Evolutionary conservation across 2,888 invertebrate species (phyloP).

Genomic region (Limnephilus auricula): DNA sequence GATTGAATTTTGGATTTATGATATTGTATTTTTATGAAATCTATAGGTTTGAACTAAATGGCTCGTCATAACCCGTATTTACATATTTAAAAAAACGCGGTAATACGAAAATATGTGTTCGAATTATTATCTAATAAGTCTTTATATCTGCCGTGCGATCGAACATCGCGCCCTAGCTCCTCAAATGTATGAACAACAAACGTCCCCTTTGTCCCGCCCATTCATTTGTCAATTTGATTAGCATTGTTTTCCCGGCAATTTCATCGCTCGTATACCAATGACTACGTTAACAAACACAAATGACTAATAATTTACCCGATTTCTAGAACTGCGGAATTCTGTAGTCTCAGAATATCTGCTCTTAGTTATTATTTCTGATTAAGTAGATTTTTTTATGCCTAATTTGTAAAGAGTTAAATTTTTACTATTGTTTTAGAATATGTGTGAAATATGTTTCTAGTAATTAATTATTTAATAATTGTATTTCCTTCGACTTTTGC

Average conservation of each 20-base stretch:
- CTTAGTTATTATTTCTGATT: neutral
- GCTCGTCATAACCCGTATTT: neutral
- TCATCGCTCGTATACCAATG: neutral
- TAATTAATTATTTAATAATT: no score
- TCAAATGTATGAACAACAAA: constrained; percentile 17
- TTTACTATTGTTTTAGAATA: neutral
- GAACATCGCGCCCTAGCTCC: neutral
- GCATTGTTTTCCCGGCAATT: constrained; percentile 39
- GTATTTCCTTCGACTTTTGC: no score
- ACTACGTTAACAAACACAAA: neutral
- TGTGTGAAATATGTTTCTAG: no score
- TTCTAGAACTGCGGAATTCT: neutral
- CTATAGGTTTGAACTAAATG: no score
- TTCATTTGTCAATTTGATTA: constrained; percentile 34
- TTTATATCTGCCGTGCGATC: neutral
- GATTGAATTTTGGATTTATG: no score
- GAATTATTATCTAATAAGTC: neutral
- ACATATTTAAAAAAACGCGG: neutral
- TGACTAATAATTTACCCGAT: constrained; percentile 9
- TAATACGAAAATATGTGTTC: neutral
- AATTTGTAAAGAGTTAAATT: neutral
- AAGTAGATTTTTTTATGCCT: no score
- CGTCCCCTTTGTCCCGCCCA: neutral
- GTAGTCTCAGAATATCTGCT: neutral
- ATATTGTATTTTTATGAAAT: no score